A percentile compares a stretch with the other conserved stretches of the same genome.
These are phyloP conservation scores for Orthonevra nobilis DNA, from an alignment of 2,888 invertebrate species.

Conservation along the genomic window DNA sequence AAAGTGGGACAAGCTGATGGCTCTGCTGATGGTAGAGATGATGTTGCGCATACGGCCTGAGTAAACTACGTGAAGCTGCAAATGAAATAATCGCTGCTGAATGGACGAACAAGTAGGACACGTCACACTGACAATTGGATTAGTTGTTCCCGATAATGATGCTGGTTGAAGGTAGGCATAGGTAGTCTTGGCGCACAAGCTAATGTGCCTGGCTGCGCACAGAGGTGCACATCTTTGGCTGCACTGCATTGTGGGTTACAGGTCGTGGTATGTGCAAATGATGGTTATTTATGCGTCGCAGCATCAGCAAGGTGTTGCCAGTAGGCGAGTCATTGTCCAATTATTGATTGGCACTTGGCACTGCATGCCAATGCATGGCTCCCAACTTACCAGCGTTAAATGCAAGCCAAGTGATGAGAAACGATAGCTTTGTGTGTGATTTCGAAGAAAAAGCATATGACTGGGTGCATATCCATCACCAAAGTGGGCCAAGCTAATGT, in stretches of 20 bases:
- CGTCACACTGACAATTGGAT: slow-evolving; percentile 70
- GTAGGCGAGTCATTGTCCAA: slow-evolving; percentile 56
- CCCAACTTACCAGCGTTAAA: slow-evolving; percentile 33
- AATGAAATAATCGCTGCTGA: slow-evolving; percentile 69
- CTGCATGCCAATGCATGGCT: slow-evolving; percentile 16
- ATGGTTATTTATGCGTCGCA: slow-evolving; percentile 70
- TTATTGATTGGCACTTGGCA: slow-evolving; percentile 63
- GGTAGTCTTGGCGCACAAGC: background rate
- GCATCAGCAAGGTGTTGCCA: slow-evolving; percentile 50
- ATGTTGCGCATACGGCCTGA: slow-evolving; percentile 16
- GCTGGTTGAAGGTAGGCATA: slow-evolving; percentile 24
- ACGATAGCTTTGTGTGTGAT: slow-evolving; percentile 21
- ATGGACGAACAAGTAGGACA: slow-evolving; percentile 66
- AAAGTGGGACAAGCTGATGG: slow-evolving; percentile 55
- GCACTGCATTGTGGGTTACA: slow-evolving; percentile 61
- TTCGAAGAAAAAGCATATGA: slow-evolving; percentile 45
- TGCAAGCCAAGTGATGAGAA: background rate
- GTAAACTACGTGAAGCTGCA: slow-evolving; percentile 40
- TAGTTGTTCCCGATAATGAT: slow-evolving; percentile 65
- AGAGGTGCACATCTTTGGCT: slow-evolving; percentile 12
- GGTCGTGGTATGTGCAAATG: slow-evolving; percentile 70
- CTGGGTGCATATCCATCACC: slow-evolving; percentile 47
- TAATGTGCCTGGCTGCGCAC: slow-evolving; percentile 18
- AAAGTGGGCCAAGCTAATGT: slow-evolving; percentile 51
- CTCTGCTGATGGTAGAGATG: slow-evolving; percentile 22